Evolutionary conservation across 2,888 invertebrate genomes (phyloP).

Genomic region (Limnephilus marmoratus): DNA sequence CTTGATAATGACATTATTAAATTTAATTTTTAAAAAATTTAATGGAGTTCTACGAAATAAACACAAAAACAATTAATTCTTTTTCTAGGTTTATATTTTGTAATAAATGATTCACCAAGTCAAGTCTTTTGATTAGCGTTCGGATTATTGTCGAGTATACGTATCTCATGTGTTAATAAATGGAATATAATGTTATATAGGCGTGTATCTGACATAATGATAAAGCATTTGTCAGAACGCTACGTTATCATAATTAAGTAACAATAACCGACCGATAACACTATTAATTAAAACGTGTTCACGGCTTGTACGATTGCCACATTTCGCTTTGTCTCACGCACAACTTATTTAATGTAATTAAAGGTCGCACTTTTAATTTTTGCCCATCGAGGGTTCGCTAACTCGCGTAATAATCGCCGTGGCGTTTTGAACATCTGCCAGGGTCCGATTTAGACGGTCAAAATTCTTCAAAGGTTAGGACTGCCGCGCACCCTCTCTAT

Average conservation of each 20-base stretch:
- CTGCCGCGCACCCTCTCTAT: constrained; percentile 3
- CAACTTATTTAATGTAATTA: neutral
- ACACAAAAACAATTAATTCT: too few species aligned
- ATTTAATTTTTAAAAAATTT: too few species aligned
- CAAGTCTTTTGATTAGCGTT: neutral
- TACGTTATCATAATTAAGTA: neutral
- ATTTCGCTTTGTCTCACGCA: too few species aligned
- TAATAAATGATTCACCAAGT: neutral
- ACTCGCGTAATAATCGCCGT: constrained; percentile 20
- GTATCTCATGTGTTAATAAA: neutral
- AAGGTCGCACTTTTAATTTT: neutral
- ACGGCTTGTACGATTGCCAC: neutral
- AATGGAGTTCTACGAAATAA: too few species aligned
- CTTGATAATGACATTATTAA: too few species aligned
- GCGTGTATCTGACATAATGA: neutral
- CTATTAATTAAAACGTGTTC: neutral
- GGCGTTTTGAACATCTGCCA: constrained; percentile 57
- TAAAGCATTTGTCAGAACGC: neutral
- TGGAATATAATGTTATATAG: neutral
- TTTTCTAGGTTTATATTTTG: neutral
- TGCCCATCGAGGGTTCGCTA: constrained; percentile 2
- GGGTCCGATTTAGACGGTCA: constrained; percentile 53
- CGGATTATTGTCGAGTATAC: neutral
- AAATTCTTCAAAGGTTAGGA: constrained; percentile 47
- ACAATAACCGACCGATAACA: neutral